These are phyloP conservation scores for Myotis pilosus DNA, from an alignment of 2,797 vertebrate species.

Conservation along the genomic window DNA sequence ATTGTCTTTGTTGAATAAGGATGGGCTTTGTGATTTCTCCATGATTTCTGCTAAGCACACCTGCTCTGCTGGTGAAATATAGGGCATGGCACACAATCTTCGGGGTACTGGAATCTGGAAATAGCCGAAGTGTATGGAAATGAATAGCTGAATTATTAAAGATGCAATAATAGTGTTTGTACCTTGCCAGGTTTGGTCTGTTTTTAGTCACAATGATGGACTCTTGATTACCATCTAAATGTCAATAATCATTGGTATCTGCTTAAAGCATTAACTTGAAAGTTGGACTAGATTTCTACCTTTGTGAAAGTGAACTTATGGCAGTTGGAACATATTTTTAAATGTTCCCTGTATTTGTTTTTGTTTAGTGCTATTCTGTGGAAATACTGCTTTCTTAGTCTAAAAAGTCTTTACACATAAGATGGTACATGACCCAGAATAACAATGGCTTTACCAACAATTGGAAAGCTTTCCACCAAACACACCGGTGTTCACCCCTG, in stretches of 20 bases:
- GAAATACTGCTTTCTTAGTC: slow-evolving; percentile 34
- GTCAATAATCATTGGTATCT: slow-evolving; percentile 39
- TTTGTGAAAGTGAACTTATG: slow-evolving; percentile 40
- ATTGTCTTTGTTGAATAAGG: slow-evolving; percentile 14
- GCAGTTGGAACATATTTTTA: not conserved
- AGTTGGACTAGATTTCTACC: not conserved
- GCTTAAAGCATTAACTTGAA: slow-evolving; percentile 39
- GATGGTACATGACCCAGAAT: not conserved
- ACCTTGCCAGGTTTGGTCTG: slow-evolving; percentile 28
- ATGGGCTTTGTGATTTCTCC: not conserved
- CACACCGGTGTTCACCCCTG: not conserved
- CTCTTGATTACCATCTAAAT: slow-evolving; percentile 30
- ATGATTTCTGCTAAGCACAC: slow-evolving; percentile 17
- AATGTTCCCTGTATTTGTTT: slow-evolving; percentile 12
- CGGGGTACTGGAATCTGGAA: slow-evolving; percentile 8
- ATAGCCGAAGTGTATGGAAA: slow-evolving; percentile 12
- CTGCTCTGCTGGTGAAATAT: slow-evolving; percentile 53
- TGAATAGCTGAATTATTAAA: slow-evolving; percentile 71
- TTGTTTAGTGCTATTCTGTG: not conserved
- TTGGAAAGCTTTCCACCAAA: not conserved
- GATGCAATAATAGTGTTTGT: slow-evolving; percentile 51
- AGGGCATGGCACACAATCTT: not conserved
- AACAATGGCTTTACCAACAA: not conserved
- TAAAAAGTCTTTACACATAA: slow-evolving; percentile 5
- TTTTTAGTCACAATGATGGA: slow-evolving; percentile 53